Conservation (phyloP, 2,797 vertebrate species). For the Enteromius viviparus region DNA sequence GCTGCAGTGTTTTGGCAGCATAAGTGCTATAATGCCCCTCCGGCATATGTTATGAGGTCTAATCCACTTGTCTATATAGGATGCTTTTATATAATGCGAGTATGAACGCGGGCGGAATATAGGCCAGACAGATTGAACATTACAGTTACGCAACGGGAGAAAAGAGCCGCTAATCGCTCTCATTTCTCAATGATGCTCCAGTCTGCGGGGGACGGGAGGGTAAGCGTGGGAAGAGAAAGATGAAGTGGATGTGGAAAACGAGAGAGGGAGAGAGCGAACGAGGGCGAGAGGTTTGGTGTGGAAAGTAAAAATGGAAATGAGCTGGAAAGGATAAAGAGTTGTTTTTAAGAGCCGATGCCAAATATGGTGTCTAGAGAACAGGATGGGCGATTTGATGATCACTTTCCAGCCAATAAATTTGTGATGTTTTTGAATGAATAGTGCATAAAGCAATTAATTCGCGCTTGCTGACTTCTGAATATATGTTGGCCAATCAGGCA, state of each 20-base stretch:
- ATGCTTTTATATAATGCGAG: conserved; percentile 29
- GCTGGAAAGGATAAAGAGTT: neutral
- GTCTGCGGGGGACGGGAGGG: conserved; percentile 56
- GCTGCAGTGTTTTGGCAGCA: conserved; percentile 34
- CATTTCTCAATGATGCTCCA: conserved; percentile 52
- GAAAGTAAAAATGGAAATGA: conserved; percentile 57
- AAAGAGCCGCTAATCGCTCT: conserved; percentile 53
- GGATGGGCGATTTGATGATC: neutral
- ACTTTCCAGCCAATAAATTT: neutral
- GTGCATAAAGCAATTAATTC: neutral
- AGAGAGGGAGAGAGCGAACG: conserved; percentile 49
- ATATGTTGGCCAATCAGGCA: neutral
- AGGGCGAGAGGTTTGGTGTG: conserved; percentile 60
- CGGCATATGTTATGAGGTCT: conserved; percentile 47
- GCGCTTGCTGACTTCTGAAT: neutral
- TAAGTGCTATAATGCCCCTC: conserved; percentile 25
- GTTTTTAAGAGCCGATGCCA: conserved; percentile 3
- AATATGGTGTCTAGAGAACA: neutral
- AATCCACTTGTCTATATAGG: conserved; percentile 25
- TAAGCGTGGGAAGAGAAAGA: conserved; percentile 51
- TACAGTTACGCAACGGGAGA: conserved; percentile 47
- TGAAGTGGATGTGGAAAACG: conserved; percentile 61
- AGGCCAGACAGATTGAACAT: conserved; percentile 51
- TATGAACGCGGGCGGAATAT: conserved; percentile 37
- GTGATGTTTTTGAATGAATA: neutral